Conservation (phyloP, 1,140 invertebrate species). For the Rhagoletis zephyria region DNA sequence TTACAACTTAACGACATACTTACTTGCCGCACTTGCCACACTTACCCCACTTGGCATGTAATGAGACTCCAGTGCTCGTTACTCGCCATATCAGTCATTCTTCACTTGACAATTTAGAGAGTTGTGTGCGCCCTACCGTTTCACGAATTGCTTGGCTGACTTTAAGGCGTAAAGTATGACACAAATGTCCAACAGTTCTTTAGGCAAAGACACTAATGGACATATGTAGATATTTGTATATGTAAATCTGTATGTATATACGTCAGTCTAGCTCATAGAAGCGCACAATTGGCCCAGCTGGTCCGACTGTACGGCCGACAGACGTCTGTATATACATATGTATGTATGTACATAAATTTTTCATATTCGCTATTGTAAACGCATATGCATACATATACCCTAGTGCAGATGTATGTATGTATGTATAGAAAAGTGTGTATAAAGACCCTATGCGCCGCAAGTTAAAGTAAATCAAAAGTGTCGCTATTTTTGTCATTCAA, state of each 20-base stretch:
- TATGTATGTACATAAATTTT: neutral
- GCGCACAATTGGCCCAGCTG: neutral
- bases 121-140: constrained; percentile 59
- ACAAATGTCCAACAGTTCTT: neutral
- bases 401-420: neutral
- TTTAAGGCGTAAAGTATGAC: neutral
- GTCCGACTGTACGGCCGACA: neutral
- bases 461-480: constrained; percentile 6
- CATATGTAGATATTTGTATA: neutral
- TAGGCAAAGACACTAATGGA: neutral
- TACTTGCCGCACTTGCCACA: neutral
- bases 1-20: neutral
- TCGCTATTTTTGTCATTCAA: neutral
- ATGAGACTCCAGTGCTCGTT: constrained; percentile 63
- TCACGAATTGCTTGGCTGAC: neutral
- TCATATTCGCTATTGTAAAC: neutral
- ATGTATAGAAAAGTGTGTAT: neutral
- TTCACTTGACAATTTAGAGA: constrained; percentile 72
- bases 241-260: neutral
- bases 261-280: neutral
- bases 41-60: constrained; percentile 55
- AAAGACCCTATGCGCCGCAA: neutral
- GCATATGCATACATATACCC: neutral
- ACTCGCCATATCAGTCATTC: constrained; percentile 72
- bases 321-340: neutral